Evolutionary conservation across 2,888 invertebrate genomes (phyloP).

Genomic region (Dryobota labecula): DNA sequence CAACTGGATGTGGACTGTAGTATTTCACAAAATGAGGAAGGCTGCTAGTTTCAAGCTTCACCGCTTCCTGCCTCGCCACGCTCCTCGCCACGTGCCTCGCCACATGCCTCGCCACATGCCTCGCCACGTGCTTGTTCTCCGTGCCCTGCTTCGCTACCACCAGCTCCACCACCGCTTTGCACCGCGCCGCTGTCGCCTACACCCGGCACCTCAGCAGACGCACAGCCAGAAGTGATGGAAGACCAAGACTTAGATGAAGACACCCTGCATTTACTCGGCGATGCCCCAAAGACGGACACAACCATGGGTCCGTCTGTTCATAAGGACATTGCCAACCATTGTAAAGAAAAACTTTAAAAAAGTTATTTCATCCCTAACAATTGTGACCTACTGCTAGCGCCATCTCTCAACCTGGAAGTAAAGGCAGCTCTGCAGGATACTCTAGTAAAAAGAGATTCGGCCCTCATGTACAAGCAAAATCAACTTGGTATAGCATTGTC

Average conservation of each 20-base stretch:
- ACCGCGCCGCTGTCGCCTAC: background rate
- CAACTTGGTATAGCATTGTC: conserved; percentile 5
- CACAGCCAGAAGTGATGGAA: conserved; percentile 2
- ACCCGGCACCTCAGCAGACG: background rate
- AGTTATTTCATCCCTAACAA: background rate
- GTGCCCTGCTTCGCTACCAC: background rate
- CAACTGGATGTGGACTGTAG: background rate
- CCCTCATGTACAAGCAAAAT: conserved; percentile 2
- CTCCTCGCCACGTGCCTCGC: background rate
- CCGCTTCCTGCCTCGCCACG: background rate
- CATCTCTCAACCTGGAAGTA: background rate
- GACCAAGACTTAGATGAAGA: background rate
- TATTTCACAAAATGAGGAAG: background rate
- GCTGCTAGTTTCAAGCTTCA: background rate
- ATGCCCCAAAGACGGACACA: background rate
- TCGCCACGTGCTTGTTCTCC: background rate
- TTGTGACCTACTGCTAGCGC: background rate
- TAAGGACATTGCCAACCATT: background rate
- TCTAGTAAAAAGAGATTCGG: background rate
- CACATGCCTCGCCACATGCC: background rate
- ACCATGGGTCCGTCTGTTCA: conserved; percentile 1
- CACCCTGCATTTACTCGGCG: background rate
- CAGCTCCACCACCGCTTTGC: background rate
- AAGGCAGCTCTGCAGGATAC: background rate
- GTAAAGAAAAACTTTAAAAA: background rate